Base-by-base conservation (phyloP, 2,888 invertebrate species). In the Caenorhabditis sp. region DNA sequence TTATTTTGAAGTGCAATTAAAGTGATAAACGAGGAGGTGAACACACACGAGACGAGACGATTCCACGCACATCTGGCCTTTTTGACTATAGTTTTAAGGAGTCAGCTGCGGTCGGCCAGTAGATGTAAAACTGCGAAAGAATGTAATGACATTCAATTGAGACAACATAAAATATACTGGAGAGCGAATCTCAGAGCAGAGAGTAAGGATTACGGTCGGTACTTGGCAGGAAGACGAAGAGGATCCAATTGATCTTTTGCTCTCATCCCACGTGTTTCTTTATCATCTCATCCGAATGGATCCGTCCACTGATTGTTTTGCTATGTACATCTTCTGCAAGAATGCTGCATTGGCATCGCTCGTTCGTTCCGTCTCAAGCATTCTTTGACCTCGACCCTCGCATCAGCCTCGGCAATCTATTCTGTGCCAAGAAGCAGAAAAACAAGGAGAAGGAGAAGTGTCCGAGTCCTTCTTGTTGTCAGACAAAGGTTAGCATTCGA, bases 21-120 rank as follows among this genome's bases (percentile, higher is more conserved):
- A 76, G 76, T 76, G 76, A 76, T 67, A 76, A 76, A 76, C 61
- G 76, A 76, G 37, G 76, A 76, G 76, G 67, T 74, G 62, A 74
- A 65, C 62, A 40, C 32, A 13, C 6, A 13, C 2, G 40, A 13
- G 13, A n/a, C n/a, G n/a, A n/a, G n/a, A n/a, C n/a, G 47, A 72
- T 58, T 56, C 35, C 64, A 74, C 37, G 35, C 35, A 67, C 76
- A 76, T 61, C 76, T 76, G 64, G 60, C 9, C 26, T 22, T 47
- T 62, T 67, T 35, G 67, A 61, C 76, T 65, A 74, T 74, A 67
- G 65, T 60, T 58, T 67, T 47, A 58, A 50, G 55, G 51, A 67
- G 76, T 67, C 76, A 60, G 67, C 61, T 76, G 76, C 35, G 50
- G 47, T 47, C 40, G 40, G 47, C 18, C 4, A 9, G n/a, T n/a